These are phyloP conservation scores for Glossosoma conforme DNA, from an alignment of 1,140 invertebrate genomes.

Conservation along the genomic window DNA sequence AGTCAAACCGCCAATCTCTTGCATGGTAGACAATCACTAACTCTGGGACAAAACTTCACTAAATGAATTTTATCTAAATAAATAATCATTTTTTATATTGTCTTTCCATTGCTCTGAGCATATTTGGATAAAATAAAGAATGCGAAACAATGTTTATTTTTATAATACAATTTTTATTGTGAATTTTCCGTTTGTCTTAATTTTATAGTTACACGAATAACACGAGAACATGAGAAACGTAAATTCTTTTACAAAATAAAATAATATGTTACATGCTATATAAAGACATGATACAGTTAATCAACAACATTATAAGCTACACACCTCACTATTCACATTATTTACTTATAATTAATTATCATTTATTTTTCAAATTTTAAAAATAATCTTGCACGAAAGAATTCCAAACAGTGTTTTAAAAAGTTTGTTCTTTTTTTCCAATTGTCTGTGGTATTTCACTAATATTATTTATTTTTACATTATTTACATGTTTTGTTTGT, in stretches of 20 bases:
- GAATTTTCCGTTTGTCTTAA: slow-evolving; percentile 16
- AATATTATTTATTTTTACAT: too few relatives aligned
- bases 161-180: slow-evolving; percentile 10
- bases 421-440: slow-evolving; percentile 2
- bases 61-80: too few relatives aligned
- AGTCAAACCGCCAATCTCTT: too few relatives aligned
- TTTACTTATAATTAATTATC: slow-evolving; percentile 1
- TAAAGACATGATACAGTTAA: not conserved
- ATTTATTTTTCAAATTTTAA: not conserved
- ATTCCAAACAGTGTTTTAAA: slow-evolving; percentile 7
- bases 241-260: slow-evolving; percentile 28
- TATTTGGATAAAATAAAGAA: too few relatives aligned
- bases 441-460: not conserved
- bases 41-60: too few relatives aligned
- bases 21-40: too few relatives aligned
- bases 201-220: slow-evolving; percentile 29
- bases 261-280: slow-evolving; percentile 11
- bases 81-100: too few relatives aligned
- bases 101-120: too few relatives aligned
- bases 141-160: not conserved
- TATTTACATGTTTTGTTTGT: too few relatives aligned
- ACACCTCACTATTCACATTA: not conserved
- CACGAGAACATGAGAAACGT: slow-evolving; percentile 24
- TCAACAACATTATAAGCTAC: not conserved
- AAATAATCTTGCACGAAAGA: not conserved